Evolutionary conservation across 2,888 invertebrate genomes (phyloP).

Genomic region (Cordylochernes scorpioides): DNA sequence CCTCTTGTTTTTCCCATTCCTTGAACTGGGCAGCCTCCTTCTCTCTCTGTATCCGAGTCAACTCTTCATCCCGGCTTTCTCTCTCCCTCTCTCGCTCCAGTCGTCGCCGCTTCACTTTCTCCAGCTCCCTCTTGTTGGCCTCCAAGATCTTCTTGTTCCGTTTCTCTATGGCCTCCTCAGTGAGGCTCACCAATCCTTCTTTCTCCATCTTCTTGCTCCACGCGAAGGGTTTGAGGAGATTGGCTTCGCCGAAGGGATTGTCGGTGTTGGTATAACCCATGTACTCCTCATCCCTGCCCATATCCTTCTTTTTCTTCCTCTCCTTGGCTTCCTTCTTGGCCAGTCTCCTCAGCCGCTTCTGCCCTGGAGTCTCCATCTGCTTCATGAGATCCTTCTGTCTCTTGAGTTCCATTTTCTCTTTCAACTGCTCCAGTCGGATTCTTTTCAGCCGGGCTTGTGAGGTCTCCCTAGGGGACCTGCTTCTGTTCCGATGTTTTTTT

Average conservation of each 20-base stretch:
- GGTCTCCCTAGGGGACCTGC: too few species aligned
- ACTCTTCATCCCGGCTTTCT: slow-evolving; percentile 34
- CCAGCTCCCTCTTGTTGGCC: slow-evolving; percentile 68
- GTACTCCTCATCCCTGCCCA: slow-evolving; percentile 95
- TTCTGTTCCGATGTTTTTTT: too few species aligned
- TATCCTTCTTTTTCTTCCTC: slow-evolving; percentile 48
- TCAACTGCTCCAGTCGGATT: too few species aligned
- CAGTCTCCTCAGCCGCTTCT: slow-evolving; percentile 55
- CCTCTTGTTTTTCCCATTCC: slow-evolving; percentile 86
- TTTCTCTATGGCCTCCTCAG: slow-evolving; percentile 49
- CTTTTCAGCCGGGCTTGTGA: too few species aligned
- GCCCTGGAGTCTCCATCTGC: slow-evolving; percentile 76
- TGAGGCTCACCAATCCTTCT: slow-evolving; percentile 54
- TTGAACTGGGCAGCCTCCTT: slow-evolving; percentile 69
- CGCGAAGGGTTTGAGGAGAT: slow-evolving; percentile 73
- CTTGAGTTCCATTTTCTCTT: too few species aligned
- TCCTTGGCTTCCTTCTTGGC: slow-evolving; percentile 76
- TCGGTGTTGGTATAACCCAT: slow-evolving; percentile 90
- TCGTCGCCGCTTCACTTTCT: slow-evolving; percentile 74
- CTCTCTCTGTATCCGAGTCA: slow-evolving; percentile 48
- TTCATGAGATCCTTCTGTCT: slow-evolving; percentile 31
- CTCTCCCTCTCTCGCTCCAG: slow-evolving; percentile 29
- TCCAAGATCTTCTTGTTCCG: slow-evolving; percentile 59
- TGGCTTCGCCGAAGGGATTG: slow-evolving; percentile 94
- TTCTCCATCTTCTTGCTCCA: slow-evolving; percentile 89